Evolutionary conservation across 2,888 invertebrate species (phyloP).

Genomic region (Eutolmus rufibarbis): DNA sequence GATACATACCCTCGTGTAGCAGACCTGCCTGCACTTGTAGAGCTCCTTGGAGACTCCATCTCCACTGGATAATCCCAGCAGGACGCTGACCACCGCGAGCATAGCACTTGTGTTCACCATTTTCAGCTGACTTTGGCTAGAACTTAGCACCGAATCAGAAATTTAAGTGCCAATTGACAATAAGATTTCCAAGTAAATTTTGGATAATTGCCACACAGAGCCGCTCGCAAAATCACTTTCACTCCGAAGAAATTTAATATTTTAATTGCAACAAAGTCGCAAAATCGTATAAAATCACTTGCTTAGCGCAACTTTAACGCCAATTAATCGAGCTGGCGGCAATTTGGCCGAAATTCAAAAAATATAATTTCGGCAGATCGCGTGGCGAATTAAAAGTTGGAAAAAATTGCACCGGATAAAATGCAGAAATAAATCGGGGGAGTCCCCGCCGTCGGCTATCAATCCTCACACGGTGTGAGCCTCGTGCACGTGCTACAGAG

Average conservation of each 20-base stretch:
- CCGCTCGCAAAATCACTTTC: not conserved
- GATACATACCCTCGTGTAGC: constrained; percentile 60
- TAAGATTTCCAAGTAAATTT: not conserved
- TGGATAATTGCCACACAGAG: not conserved
- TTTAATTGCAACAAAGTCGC: not conserved
- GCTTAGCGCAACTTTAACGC: not conserved
- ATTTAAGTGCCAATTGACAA: not conserved
- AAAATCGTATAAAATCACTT: not conserved
- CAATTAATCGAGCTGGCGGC: not conserved
- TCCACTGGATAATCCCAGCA: constrained; percentile 48
- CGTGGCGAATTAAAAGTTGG: not conserved
- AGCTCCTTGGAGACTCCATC: constrained; percentile 57
- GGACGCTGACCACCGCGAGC: constrained; percentile 44
- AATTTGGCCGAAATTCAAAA: not conserved
- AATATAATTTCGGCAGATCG: not conserved
- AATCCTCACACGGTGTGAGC: not conserved
- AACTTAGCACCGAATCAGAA: not conserved
- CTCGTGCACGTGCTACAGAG: not conserved
- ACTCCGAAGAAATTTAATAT: not conserved
- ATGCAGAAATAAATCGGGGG: not conserved
- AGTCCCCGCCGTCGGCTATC: not conserved
- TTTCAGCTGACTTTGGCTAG: not conserved
- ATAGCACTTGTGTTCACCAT: constrained; percentile 40
- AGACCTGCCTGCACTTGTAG: constrained; percentile 61
- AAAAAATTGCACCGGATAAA: not conserved